Evolutionary conservation across 2,113 vertebrate genomes (phyloP).

Genomic region (Ondatra zibethicus): DNA sequence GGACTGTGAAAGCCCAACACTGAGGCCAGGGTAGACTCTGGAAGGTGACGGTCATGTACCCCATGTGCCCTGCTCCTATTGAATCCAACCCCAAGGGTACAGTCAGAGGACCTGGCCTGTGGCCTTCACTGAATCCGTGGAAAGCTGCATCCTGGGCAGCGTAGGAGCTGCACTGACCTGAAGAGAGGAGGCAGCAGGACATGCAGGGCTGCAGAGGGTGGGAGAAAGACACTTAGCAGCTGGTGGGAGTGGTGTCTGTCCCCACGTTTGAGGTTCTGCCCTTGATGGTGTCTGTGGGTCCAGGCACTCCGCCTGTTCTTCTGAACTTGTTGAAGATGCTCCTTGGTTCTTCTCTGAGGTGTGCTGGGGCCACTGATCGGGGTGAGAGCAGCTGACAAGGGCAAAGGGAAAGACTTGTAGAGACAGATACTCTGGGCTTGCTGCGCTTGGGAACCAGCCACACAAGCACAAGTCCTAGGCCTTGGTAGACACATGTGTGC

Average conservation of each 20-base stretch:
- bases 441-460: background rate
- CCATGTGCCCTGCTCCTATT: background rate
- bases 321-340: background rate
- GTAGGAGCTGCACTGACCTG: too few species aligned
- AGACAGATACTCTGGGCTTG: background rate
- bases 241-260: accelerated
- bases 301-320: background rate
- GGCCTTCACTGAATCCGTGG: background rate
- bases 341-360: background rate
- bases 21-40: background rate
- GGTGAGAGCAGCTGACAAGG: background rate
- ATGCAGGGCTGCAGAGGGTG: accelerated
- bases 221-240: background rate
- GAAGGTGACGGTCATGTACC: background rate
- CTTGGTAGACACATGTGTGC: background rate
- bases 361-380: background rate
- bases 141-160: background rate
- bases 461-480: accelerated
- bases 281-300: accelerated
- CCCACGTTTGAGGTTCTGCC: too few species aligned
- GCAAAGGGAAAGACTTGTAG: background rate
- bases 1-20: background rate
- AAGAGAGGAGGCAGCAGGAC: background rate
- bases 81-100: background rate
- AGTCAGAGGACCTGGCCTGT: background rate